phyloP scores from a whole-genome alignment of 2,888 invertebrate species.

The Agrotis exclamationis region DNA sequence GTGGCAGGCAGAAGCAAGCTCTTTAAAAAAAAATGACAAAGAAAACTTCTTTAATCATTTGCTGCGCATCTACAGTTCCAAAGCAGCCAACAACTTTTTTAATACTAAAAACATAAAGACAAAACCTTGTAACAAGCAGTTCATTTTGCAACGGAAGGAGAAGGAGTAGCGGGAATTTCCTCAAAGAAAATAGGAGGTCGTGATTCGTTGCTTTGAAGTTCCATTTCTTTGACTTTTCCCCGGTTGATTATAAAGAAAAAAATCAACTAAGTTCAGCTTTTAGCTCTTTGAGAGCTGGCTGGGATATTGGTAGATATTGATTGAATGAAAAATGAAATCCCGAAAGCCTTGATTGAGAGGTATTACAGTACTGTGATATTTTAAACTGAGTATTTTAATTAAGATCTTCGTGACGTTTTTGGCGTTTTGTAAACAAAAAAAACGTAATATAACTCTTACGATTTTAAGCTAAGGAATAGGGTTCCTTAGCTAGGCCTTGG shows the following conservation, averaged over 20 bases:
- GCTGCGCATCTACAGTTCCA: not conserved
- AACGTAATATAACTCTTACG: not conserved
- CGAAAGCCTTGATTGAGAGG: not conserved
- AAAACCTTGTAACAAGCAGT: conserved; percentile 19
- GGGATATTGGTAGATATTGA: not conserved
- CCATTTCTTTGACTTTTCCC: conserved; percentile 46
- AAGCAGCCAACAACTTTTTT: conserved; percentile 6
- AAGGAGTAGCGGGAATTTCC: conserved; percentile 33
- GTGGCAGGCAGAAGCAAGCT: no score
- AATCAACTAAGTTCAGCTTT: conserved; percentile 7
- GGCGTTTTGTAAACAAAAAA: no score
- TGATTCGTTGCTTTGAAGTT: conserved; percentile 52
- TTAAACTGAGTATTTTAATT: not conserved
- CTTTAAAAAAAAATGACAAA: no score
- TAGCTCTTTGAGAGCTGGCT: not conserved
- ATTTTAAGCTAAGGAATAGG: no score
- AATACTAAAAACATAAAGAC: not conserved
- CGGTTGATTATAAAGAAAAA: conserved; percentile 35
- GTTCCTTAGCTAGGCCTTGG: no score
- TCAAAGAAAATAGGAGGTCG: conserved; percentile 44
- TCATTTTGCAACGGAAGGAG: conserved; percentile 43
- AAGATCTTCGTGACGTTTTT: not conserved
- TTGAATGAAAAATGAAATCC: conserved; percentile 24
- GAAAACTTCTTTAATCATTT: no score
- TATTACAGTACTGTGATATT: not conserved